Conservation (phyloP, 35 echinoderm and acorn worm species). For the Holothuria glaberrima region DNA sequence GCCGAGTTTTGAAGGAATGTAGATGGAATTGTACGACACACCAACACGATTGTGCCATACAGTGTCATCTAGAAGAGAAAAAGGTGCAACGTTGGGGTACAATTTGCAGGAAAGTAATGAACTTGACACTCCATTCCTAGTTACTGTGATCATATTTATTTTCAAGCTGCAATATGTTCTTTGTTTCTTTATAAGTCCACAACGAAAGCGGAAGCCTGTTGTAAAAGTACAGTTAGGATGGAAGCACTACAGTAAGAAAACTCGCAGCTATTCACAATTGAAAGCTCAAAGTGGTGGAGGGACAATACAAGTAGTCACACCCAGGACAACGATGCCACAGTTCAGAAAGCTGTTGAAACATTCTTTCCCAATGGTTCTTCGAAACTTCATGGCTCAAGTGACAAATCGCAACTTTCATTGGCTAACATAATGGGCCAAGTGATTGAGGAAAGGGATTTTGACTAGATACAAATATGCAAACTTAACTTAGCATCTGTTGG, state of each 20-base stretch:
- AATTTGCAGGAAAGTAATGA: too few species aligned
- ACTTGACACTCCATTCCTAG: too few species aligned
- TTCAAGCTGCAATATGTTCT: not conserved
- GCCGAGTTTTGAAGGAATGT: too few species aligned
- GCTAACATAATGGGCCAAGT: not conserved
- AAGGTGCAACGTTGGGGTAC: too few species aligned
- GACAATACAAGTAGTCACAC: not conserved
- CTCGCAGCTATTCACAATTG: not conserved
- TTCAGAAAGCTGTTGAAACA: not conserved
- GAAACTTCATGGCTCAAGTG: not conserved
- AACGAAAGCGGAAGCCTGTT: not conserved
- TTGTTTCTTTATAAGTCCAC: not conserved
- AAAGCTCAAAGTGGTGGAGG: conserved; percentile 20
- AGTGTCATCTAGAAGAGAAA: too few species aligned
- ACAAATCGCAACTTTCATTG: not conserved
- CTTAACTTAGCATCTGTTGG: too few species aligned
- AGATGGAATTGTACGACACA: too few species aligned
- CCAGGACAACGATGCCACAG: not conserved
- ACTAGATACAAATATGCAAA: too few species aligned
- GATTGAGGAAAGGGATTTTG: not conserved
- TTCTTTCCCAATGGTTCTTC: conserved; percentile 7
- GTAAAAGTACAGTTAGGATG: conserved; percentile 4
- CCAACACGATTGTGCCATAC: too few species aligned
- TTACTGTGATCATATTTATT: not conserved
- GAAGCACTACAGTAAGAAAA: not conserved